A percentile compares a stretch with the other conserved stretches of the same genome.
These are phyloP conservation scores for Synaphobranchus kaupii DNA, from an alignment of 2,797 vertebrate species.

Conservation along the genomic window DNA sequence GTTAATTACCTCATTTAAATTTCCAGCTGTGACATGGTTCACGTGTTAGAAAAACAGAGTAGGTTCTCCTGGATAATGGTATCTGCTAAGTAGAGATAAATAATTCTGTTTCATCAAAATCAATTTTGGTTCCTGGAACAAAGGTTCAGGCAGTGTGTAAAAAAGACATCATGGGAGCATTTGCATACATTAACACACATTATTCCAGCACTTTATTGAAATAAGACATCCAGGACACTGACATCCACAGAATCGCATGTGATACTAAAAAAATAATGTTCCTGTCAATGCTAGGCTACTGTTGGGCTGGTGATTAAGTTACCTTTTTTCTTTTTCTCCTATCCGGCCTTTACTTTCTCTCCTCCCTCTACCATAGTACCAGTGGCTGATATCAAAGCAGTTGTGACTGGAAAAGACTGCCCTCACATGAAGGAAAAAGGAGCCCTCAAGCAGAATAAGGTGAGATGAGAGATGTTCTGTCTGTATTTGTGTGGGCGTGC, in stretches of 20 bases:
- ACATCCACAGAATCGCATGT: not conserved
- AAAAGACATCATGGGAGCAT: not conserved
- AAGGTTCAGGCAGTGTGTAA: not conserved
- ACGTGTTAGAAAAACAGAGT: not conserved
- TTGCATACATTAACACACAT: not conserved
- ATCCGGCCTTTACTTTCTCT: not conserved
- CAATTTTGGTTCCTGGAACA: not conserved
- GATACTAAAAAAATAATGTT: not conserved
- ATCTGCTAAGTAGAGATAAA: not conserved
- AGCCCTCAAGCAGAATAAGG: constrained; percentile 85
- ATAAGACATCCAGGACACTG: not conserved
- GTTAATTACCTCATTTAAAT: not conserved
- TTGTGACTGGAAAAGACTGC: constrained; percentile 85
- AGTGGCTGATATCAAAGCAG: constrained; percentile 85
- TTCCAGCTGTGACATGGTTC: not conserved
- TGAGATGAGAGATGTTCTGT: constrained; percentile 50
- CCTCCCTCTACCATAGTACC: constrained; percentile 70
- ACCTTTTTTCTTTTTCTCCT: not conserved
- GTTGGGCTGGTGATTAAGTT: not conserved
- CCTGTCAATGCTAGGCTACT: not conserved
- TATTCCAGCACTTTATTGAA: not conserved
- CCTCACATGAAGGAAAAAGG: constrained; percentile 87
- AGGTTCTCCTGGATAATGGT: not conserved
- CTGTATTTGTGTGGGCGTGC: not conserved
- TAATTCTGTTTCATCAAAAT: not conserved